Evolutionary conservation across 1,140 invertebrate species (phyloP).

Genomic region (Glossosoma conforme): DNA sequence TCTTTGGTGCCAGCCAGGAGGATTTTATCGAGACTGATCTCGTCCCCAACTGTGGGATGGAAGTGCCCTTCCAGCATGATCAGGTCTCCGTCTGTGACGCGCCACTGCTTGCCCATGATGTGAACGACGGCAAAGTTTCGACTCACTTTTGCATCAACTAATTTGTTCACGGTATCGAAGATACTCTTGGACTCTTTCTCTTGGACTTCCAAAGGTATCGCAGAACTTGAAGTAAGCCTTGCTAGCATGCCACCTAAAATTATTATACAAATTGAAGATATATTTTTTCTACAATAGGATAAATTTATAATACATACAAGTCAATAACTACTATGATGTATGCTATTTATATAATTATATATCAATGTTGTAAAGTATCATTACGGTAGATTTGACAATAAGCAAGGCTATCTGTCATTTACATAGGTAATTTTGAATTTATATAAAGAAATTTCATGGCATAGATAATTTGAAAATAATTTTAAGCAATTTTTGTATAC

Average conservation of each 20-base stretch:
- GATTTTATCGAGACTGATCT: conserved; percentile 83
- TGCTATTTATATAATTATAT: no score
- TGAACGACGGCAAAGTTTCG: conserved; percentile 84
- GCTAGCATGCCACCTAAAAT: conserved; percentile 13
- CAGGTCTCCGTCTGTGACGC: conserved; percentile 82
- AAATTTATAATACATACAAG: not conserved
- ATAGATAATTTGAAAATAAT: not conserved
- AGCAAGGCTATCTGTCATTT: no score
- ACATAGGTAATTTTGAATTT: no score
- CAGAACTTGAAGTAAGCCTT: conserved; percentile 10
- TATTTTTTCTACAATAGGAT: not conserved
- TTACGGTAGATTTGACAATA: no score
- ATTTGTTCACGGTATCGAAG: conserved; percentile 43
- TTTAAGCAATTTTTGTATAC: no score
- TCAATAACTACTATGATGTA: no score
- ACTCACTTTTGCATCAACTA: conserved; percentile 52
- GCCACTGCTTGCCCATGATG: conserved; percentile 78
- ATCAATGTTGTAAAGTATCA: no score
- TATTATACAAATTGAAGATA: not conserved
- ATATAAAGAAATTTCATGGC: not conserved
- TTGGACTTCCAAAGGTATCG: no score
- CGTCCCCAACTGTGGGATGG: conserved; percentile 77
- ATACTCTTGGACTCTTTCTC: conserved; percentile 38
- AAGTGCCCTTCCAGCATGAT: conserved; percentile 79
- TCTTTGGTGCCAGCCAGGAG: conserved; percentile 77